A percentile compares a stretch with the other conserved stretches of the same genome.
Conservation (phyloP, 2,888 invertebrate genomes). For the Resseliella maxima region DNA sequence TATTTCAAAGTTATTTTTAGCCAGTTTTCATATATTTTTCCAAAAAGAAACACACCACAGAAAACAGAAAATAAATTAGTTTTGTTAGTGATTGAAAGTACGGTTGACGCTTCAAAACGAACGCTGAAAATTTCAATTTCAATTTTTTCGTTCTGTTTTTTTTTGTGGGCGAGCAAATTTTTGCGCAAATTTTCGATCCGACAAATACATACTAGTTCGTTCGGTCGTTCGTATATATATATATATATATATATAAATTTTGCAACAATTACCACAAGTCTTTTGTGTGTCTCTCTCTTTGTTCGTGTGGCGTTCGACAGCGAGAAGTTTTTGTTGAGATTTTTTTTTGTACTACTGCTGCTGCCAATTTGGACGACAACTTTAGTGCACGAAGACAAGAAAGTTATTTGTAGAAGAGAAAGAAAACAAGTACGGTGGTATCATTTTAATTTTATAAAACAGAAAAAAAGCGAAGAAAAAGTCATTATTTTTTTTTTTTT, state of each 20-base stretch:
- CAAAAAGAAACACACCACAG: conserved; percentile 35
- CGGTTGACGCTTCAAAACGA: conserved; percentile 46
- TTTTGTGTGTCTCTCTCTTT: conserved; percentile 53
- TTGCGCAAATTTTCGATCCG: conserved; percentile 53
- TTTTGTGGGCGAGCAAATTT: conserved; percentile 4
- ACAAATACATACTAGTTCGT: conserved; percentile 39
- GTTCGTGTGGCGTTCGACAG: conserved; percentile 45
- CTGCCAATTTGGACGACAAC: conserved; percentile 45
- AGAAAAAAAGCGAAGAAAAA: not conserved
- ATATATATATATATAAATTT: not conserved
- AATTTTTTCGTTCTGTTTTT: not conserved
- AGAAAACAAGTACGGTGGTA: conserved; percentile 37
- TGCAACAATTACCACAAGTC: conserved; percentile 53
- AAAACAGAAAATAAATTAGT: conserved; percentile 49
- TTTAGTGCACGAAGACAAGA: conserved; percentile 34
- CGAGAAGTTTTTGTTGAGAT: conserved; percentile 51
- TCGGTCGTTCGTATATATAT: not conserved
- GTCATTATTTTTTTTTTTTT: too few relatives aligned
- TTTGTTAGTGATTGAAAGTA: conserved; percentile 52
- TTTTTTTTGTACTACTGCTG: too few relatives aligned
- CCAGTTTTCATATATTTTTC: conserved; percentile 48
- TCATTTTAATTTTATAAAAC: not conserved
- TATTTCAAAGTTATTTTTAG: conserved; percentile 46
- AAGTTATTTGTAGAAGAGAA: conserved; percentile 25
- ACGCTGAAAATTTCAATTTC: not conserved